Conservation (phyloP, 2,797 vertebrate species). For the Brachymystax lenok region DNA sequence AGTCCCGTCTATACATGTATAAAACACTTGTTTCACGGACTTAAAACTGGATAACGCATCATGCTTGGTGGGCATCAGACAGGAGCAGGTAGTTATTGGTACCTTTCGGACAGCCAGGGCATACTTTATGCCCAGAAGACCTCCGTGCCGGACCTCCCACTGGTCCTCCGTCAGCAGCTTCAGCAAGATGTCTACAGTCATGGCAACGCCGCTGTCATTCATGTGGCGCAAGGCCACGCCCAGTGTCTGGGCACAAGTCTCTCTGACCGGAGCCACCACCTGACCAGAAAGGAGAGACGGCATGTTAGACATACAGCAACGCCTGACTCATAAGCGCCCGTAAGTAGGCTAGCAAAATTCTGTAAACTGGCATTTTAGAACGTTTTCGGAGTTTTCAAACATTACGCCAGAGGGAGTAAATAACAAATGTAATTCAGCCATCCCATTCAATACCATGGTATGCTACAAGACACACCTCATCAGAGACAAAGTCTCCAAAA, state of each 20-base stretch:
- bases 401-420: background rate
- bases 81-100: slow-evolving; percentile 43
- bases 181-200: slow-evolving; percentile 92
- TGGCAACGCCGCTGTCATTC: slow-evolving; percentile 89
- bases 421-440: background rate
- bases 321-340: background rate
- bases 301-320: background rate
- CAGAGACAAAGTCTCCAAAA: slow-evolving; percentile 98
- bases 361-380: too few species aligned
- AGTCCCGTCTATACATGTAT: background rate
- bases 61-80: background rate
- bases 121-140: slow-evolving; percentile 96
- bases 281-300: slow-evolving; percentile 49
- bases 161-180: slow-evolving; percentile 95
- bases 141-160: slow-evolving; percentile 98
- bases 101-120: slow-evolving; percentile 97
- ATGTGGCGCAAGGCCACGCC: slow-evolving; percentile 95
- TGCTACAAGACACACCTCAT: slow-evolving; percentile 82
- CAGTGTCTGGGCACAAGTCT: slow-evolving; percentile 96
- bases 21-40: background rate
- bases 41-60: background rate
- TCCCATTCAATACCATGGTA: background rate
- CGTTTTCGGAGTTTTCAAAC: too few species aligned
- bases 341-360: too few species aligned
- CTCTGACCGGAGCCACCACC: slow-evolving; percentile 98